Evolutionary conservation across 2,797 vertebrate species (phyloP).

Genomic region (Dendrocincla tyrannina): DNA sequence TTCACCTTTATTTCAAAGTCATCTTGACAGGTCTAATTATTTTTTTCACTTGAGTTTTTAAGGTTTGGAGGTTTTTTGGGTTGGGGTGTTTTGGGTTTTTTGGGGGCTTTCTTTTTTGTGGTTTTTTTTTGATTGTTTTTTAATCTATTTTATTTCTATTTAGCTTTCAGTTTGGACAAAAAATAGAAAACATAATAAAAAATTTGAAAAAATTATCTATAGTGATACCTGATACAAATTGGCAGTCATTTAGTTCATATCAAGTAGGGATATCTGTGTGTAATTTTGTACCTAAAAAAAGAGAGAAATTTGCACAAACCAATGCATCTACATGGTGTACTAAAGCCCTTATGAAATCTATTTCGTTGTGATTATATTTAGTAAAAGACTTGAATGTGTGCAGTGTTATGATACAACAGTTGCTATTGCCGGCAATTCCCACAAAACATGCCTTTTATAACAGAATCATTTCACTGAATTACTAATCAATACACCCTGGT

Average conservation of each 20-base stretch:
- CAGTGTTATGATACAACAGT: background rate
- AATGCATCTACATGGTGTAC: background rate
- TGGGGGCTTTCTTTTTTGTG: too few species aligned
- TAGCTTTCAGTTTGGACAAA: background rate
- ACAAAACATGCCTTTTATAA: background rate
- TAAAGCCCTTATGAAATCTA: background rate
- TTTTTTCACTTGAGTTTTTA: background rate
- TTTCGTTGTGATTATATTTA: background rate
- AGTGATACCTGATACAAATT: background rate
- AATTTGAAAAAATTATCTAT: background rate
- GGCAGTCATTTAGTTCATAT: background rate
- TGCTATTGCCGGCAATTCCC: background rate
- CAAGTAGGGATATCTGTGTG: background rate
- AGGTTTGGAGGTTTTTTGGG: fast-evolving
- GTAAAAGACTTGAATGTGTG: background rate
- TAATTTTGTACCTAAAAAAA: background rate
- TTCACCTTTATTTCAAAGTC: background rate
- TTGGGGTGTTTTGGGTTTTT: background rate
- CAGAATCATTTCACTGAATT: background rate
- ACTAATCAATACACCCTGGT: conserved; percentile 9
- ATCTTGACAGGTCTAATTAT: background rate
- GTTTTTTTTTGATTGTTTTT: background rate
- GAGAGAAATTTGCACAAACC: background rate
- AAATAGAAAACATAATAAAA: background rate
- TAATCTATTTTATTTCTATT: background rate